Base-by-base conservation (phyloP, 1,140 invertebrate species). In the Bombus sibiricus region DNA sequence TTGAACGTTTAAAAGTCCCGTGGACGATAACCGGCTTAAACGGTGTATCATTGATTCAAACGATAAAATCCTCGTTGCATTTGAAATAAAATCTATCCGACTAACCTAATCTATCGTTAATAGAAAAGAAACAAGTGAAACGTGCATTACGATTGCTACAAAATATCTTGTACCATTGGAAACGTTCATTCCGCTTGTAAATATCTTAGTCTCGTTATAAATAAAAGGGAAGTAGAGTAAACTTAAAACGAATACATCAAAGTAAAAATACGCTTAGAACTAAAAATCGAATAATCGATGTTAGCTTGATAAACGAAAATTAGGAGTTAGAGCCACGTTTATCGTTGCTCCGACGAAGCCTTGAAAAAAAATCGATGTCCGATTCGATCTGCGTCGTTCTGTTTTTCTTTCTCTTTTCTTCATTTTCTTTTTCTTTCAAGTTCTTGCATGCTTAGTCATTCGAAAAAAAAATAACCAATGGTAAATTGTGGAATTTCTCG, bases 341-440 rank as follows among this genome's bases (percentile, higher is more conserved):
- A 88, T 91, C 90, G 88, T 91, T 91, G 90, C 86, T 80, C 76
- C 78, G 84, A 91, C 82, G 88, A 91, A 91, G 91, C 82, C 86
- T 88, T 83, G 47, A n/a, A 71, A 88, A 25, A 13, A 66, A 64
- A 53, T 64, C 76, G 75, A 86, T 43, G 62, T 64, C 47, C 39
- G 74, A 71, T 37, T 85, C 72, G 74, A 71, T 43, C 80, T 39
- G 69, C 68, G 18, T 84, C 57, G 66, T 57, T 12, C 18, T 22
- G 4, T 32, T 66, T 81, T 62, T 28, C 72, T 3, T 32, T 73
- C 8, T 32, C 3, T 28, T 2, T 15, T 28, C 12, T 28, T 37
- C 22, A 12, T 15, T 32, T 41, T 8, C 10, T 22, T n/a, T 39
- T 13, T 15, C 28, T 39, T 37, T 22, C 15, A 5, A 59, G 39